These are phyloP conservation scores for Phaonia tiefii DNA, from an alignment of 2,888 invertebrate genomes.

Conservation along the genomic window DNA sequence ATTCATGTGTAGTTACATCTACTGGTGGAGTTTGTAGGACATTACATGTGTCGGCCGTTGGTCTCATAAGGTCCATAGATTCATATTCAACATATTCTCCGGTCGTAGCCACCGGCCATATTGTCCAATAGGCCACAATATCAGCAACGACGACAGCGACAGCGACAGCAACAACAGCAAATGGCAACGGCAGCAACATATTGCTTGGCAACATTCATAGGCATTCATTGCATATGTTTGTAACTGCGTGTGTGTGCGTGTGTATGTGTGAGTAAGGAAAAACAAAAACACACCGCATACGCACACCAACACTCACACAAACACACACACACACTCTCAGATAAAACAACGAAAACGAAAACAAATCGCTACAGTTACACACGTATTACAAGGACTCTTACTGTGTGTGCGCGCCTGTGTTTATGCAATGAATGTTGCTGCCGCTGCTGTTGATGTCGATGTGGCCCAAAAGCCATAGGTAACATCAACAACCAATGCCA, in stretches of 20 bases:
- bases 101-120: conserved; percentile 56
- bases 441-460: conserved; percentile 37
- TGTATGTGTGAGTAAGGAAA: background rate
- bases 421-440: background rate
- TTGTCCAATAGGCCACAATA: conserved; percentile 61
- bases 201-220: conserved; percentile 36
- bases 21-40: background rate
- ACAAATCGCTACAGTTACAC: conserved; percentile 50
- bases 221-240: too few relatives aligned
- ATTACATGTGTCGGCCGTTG: conserved; percentile 1
- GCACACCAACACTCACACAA: conserved; percentile 31
- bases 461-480: conserved; percentile 57
- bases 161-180: conserved; percentile 27
- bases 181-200: conserved; percentile 29
- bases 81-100: conserved; percentile 50
- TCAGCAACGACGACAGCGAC: conserved; percentile 43
- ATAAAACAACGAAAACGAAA: background rate
- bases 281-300: conserved; percentile 18
- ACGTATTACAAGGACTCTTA: background rate
- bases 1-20: too few relatives aligned
- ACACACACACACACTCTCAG: conserved; percentile 35
- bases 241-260: too few relatives aligned
- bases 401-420: conserved; percentile 21
- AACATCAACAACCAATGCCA: conserved; percentile 58
- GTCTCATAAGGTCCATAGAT: conserved; percentile 12